Base-by-base conservation (phyloP, 2,113 vertebrate genomes). In the Neofelis nebulosa region DNA sequence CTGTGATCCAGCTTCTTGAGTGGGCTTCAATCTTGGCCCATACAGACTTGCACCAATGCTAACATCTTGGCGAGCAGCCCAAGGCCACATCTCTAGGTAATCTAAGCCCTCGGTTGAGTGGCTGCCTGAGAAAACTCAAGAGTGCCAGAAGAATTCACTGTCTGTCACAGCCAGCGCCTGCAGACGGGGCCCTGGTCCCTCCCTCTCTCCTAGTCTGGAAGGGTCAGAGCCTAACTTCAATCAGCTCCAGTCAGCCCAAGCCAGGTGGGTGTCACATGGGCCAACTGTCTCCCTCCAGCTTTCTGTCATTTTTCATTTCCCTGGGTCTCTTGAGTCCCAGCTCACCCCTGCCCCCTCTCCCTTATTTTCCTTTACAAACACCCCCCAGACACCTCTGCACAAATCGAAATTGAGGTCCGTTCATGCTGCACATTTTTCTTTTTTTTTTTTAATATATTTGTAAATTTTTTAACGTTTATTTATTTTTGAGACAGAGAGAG, bases 151-250 rank as follows among this genome's bases (percentile, higher is more conserved):
- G 10, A 45, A 83, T 48, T 31, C 7, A 18, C 8, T 52, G 3
- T 41, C 29, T 25, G 55, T 45, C 18, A 45, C 23, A 25, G 31
- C 10, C 25, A 7, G 12, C 2, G 23, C 14, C 19, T 15, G 18
- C 36, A 65, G 25, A 55, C 0, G 33, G 7, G 14, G 0, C 7
- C 4, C 2, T 57, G 2, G 7, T 81, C 31, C 15, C 25, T 13
- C 23, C 19, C 45, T 1, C 16, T 66, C 16, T 66, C 66, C 9
- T 6, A 3, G 48, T 29, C 74, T 29, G n/a, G 16, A 23, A n/a
- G 1, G 12, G 12, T 5, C 13, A 12, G 16, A 8, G 0, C 23
- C 82, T 55, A 13, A 1, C 4, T 5, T 73, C 23, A 3, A 11
- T 19, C 65, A 55, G 83, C 7, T 5, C n/a, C 41, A 76, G 18